Percentiles rank a stretch among this genome's conserved stretches.
Evolutionary conservation across 1,140 invertebrate genomes (phyloP).

Genomic region (Ridgeia piscesae): DNA sequence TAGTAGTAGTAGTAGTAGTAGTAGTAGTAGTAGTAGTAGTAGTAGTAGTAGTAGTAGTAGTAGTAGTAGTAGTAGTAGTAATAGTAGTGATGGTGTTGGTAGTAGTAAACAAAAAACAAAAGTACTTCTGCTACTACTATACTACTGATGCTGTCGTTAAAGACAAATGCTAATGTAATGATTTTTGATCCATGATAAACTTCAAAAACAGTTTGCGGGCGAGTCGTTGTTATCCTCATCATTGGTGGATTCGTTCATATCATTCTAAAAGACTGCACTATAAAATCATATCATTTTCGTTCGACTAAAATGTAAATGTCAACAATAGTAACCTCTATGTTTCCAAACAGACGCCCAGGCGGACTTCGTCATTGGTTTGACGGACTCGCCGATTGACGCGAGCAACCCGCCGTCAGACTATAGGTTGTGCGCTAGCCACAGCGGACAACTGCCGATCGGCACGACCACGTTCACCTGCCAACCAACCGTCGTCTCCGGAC

Average conservation of each 20-base stretch:
- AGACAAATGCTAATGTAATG: too few relatives aligned
- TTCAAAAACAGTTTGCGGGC: too few relatives aligned
- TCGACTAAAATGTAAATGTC: too few relatives aligned
- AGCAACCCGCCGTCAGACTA: not conserved
- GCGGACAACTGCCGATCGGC: not conserved
- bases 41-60: conserved; percentile 13
- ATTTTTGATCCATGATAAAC: too few relatives aligned
- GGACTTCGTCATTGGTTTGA: not conserved
- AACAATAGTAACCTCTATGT: not conserved
- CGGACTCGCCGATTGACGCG: not conserved
- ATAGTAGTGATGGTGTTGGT: too few relatives aligned
- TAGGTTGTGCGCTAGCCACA: not conserved
- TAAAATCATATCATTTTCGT: too few relatives aligned
- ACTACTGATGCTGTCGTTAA: too few relatives aligned
- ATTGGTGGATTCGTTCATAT: too few relatives aligned
- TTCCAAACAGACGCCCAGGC: not conserved
- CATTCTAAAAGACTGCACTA: too few relatives aligned
- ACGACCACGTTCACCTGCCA: not conserved
- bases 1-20: conserved; percentile 13
- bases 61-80: conserved; percentile 13
- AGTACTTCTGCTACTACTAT: too few relatives aligned
- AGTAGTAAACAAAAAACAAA: too few relatives aligned
- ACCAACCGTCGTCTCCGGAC: not conserved
- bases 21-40: conserved; percentile 13
- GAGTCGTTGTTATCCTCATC: too few relatives aligned